Base-by-base conservation (phyloP, 2,797 vertebrate species). In the Gallirallus australis region DNA sequence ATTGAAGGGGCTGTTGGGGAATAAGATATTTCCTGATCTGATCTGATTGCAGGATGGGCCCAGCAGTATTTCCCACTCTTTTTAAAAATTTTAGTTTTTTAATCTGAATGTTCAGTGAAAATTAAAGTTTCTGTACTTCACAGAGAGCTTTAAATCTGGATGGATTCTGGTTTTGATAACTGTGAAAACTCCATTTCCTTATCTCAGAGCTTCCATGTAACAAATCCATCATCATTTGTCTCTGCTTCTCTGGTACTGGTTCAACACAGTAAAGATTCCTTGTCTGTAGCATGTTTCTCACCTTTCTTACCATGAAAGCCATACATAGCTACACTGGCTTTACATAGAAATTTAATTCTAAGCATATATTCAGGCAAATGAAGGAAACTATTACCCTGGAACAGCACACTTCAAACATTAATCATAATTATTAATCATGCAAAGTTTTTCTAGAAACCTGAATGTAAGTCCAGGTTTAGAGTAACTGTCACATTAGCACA, bases 361-460 rank as follows among this genome's bases (percentile, higher is more conserved):
- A 97, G 97, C 86, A 50, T 79, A 92, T 81, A 84, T n/a, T 96
- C 84, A 88, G 90, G 82, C 86, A 98, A 97, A 97, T 88, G 94
- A 91, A 94, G 92, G 70, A 96, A 97, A 93, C 87, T 94, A 48
- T 88, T 97, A 91, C 83, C 77, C 87, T 90, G 92, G 85, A 97
- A 97, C 90, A 96, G 65, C 97, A 92, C 52, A 85, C 91, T 97
- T 96, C 95, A 96, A 93, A 83, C 69, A 94, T 98, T 97, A 97
- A 97, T 98, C 95, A 95, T 96, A 97, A 96, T 95, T 97, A 96
- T 85, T 97, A 97, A 97, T 96, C 91, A 90, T 72, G 96, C 30
- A 53, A 61, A 88, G 31, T 88, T 97, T 97, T 96, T 95, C 86
- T 89, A 73, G 89, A 88, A 97, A 90, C 42, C 72, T 87, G 76